Percentiles rank a stretch among this genome's conserved stretches.
These are phyloP conservation scores for Synaphobranchus kaupii DNA, from an alignment of 2,797 vertebrate species.

Conservation along the genomic window DNA sequence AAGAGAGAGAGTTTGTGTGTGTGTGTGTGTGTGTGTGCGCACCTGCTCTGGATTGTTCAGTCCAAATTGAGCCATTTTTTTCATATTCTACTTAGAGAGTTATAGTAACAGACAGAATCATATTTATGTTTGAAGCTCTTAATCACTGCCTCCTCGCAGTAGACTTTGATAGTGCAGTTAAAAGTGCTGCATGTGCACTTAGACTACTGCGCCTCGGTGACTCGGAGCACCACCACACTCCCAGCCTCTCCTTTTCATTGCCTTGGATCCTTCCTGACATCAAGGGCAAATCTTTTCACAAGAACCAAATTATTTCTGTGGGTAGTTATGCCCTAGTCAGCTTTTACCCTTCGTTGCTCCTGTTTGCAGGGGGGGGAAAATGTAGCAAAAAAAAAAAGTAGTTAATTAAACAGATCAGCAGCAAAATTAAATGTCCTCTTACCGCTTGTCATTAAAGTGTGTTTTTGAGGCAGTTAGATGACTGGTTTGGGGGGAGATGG, in stretches of 20 bases:
- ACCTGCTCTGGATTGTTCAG: neutral
- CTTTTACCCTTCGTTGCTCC: neutral
- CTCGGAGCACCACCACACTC: neutral
- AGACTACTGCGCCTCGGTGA: neutral
- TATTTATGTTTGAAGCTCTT: neutral
- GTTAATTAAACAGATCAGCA: neutral
- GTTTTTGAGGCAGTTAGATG: neutral
- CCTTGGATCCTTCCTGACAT: neutral
- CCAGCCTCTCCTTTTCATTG: neutral
- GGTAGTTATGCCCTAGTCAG: neutral
- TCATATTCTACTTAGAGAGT: neutral
- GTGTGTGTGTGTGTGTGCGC: neutral
- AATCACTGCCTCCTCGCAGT: neutral
- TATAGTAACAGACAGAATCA: neutral
- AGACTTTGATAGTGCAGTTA: neutral
- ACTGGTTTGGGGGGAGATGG: neutral
- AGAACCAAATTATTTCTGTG: conserved; percentile 10
- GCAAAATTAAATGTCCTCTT: neutral
- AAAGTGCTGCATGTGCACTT: neutral
- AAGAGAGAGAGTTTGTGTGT: no score
- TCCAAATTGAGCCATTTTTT: no score
- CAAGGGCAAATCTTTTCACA: neutral
- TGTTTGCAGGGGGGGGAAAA: neutral
- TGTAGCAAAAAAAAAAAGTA: neutral
- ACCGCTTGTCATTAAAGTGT: neutral